Conservation (phyloP, 2,888 invertebrate species). For the Nymphalis polychloros region DNA sequence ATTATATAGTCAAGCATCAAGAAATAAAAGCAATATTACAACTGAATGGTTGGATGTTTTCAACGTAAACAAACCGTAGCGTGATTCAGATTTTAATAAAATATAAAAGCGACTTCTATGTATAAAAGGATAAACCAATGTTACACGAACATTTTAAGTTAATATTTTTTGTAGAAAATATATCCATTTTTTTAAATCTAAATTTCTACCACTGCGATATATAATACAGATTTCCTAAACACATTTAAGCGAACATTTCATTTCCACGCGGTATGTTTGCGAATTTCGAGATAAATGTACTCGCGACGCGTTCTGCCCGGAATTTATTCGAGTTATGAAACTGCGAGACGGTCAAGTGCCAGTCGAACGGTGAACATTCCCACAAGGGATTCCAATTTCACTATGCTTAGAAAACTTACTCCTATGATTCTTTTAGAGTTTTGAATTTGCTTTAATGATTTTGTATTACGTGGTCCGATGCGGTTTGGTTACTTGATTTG, state of each 20-base stretch:
- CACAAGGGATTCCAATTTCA: conserved; percentile 24
- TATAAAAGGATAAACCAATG: no score
- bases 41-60: no score
- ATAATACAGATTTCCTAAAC: conserved; percentile 16
- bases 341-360: conserved; percentile 31
- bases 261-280: conserved; percentile 27
- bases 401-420: background rate
- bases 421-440: background rate
- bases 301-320: conserved; percentile 24
- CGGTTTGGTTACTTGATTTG: no score
- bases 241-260: conserved; percentile 18
- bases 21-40: no score
- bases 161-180: no score
- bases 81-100: no score
- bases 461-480: background rate
- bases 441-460: background rate
- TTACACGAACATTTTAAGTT: no score
- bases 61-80: no score
- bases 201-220: conserved; percentile 10
- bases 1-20: no score
- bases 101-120: no score
- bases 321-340: conserved; percentile 37
- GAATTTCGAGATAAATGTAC: conserved; percentile 26
- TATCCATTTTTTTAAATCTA: background rate
- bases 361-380: conserved; percentile 28